Conservation (phyloP, 1,140 invertebrate genomes). For the Meteorus sp. region DNA sequence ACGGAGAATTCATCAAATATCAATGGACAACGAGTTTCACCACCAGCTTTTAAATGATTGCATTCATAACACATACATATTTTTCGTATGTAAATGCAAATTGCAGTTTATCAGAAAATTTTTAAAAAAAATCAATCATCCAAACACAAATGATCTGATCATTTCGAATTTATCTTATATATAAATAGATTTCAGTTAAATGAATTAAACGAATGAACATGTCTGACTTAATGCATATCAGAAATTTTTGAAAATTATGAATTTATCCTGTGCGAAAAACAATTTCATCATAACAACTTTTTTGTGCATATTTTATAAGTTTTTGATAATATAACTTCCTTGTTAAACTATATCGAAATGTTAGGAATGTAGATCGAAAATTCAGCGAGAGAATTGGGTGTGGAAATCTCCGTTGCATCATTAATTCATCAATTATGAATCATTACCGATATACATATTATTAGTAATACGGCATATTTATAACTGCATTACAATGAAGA, state of each 20-base stretch:
- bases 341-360: no score
- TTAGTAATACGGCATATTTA: no score
- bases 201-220: constrained; percentile 51
- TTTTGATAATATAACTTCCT: constrained; percentile 41
- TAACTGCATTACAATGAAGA: no score
- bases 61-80: constrained; percentile 22
- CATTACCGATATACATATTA: no score
- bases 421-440: no score
- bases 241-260: constrained; percentile 22
- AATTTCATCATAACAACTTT: constrained; percentile 41
- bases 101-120: constrained; percentile 9
- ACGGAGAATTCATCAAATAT: constrained; percentile 67
- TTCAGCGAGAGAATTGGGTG: no score
- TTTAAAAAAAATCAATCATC: constrained; percentile 2
- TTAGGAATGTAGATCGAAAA: no score
- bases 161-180: no score
- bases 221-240: constrained; percentile 58
- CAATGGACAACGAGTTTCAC: constrained; percentile 51
- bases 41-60: constrained; percentile 52
- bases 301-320: constrained; percentile 48
- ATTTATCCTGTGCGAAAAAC: constrained; percentile 11
- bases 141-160: constrained; percentile 5
- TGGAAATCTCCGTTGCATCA: no score
- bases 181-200: constrained; percentile 25
- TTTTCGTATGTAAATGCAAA: not conserved